Base-by-base conservation (phyloP, 2,113 vertebrate species). In the Albula glossodonta region DNA sequence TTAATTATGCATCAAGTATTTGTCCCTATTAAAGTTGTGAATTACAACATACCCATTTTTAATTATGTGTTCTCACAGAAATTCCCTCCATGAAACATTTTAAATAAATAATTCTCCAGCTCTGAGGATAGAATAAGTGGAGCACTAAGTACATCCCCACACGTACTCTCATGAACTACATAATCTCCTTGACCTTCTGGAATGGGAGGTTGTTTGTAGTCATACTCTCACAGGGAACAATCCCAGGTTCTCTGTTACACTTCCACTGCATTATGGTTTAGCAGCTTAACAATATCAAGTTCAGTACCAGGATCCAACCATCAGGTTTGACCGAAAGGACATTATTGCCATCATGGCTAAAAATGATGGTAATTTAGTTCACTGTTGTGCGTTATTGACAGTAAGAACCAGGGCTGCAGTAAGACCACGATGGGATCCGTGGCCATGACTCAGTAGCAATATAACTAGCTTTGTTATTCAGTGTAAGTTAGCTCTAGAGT, bases 141-240 rank as follows among this genome's bases (percentile, higher is more conserved):
- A 74, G n/a, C 70, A 74, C 70, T 74, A 74, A 74, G 70, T 31
- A 19, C 22, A 31, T 74, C 31, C 70, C n/a, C 70, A 10, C 5
- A 74, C 10, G 70, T 9, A 74, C n/a, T 10, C 70, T 31, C n/a
- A 74, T 74, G 70, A 74, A 74, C 70, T 25, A 31, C 70, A 74
- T 74, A n/a, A 74, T 74, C 70, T 74, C 70, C 70, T 74, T 31
- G 70, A 25, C 70, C 70, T 74, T 74, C 70, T 31, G 70, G n/a
- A 10, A 25, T n/a, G 10, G 70, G 22, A 31, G 70, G 70, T 74
- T 31, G n/a, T 31, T 74, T n/a, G 70, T 31, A 74, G 70, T 74
- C 70, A 74, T 74, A 74, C 70, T 74, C 70, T 74, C 70, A 74
- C n/a, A 25, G 70, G 70, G 70, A 74, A 74, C 8, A 3, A 74